Conservation (phyloP, 1,140 invertebrate genomes). For the Aphaenogaster ashmeadi region DNA sequence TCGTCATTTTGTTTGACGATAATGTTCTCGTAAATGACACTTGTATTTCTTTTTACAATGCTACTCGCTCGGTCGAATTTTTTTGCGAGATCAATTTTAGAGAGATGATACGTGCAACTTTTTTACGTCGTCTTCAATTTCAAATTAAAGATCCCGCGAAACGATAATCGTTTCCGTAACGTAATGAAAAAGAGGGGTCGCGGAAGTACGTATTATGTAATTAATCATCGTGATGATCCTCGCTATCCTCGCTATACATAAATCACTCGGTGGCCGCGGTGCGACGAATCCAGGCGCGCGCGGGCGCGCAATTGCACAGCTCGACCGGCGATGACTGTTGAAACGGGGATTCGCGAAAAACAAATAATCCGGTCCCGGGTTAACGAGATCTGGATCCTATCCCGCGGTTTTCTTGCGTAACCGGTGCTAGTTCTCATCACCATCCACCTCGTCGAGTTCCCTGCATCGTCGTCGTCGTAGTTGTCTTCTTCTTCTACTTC, state of each 20-base stretch:
- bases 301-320: not conserved
- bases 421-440: conserved; percentile 73
- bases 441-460: conserved; percentile 42
- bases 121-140: not conserved
- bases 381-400: conserved; percentile 81
- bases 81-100: not conserved
- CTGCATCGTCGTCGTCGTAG: conserved; percentile 8
- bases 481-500: not conserved
- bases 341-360: conserved; percentile 71
- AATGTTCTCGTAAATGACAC: not conserved
- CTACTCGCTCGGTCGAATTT: not conserved
- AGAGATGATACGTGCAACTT: not conserved
- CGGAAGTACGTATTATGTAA: conserved; percentile 47
- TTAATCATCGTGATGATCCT: conserved; percentile 59
- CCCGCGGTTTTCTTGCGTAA: conserved; percentile 79
- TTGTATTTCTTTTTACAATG: not conserved
- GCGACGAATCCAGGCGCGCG: conserved; percentile 35
- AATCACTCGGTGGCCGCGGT: conserved; percentile 40
- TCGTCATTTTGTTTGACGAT: not conserved
- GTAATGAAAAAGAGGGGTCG: conserved; percentile 19
- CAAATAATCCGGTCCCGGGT: conserved; percentile 75
- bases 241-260: conserved; percentile 41
- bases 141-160: not conserved
- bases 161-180: conserved; percentile 23
- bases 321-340: conserved; percentile 61